These are phyloP conservation scores for Gymnosoma rotundatum DNA, from an alignment of 2,888 invertebrate genomes.

Conservation along the genomic window DNA sequence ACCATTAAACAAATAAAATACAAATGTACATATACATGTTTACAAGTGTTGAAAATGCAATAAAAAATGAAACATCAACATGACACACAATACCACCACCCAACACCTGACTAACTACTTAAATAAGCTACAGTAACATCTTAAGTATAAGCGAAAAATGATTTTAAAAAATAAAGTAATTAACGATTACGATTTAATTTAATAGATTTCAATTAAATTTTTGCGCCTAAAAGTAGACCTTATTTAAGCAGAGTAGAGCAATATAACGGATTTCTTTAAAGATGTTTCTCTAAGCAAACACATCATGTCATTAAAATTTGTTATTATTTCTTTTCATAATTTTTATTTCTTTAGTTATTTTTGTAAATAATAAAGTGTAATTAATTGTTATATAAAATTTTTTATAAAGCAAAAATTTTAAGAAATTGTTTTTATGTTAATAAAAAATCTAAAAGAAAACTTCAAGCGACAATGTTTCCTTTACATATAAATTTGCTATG, in stretches of 20 bases:
- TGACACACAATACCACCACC: constrained; percentile 3
- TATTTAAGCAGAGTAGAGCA: neutral
- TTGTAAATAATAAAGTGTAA: constrained; percentile 64
- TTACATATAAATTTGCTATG: no score
- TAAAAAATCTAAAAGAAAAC: no score
- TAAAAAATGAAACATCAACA: neutral
- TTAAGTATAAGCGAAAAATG: constrained; percentile 15
- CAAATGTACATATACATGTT: constrained; percentile 18
- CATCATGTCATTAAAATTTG: constrained; percentile 27
- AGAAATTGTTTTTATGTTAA: constrained; percentile 32
- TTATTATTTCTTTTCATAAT: constrained; percentile 18
- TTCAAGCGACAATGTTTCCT: no score
- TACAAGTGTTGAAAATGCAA: constrained; percentile 24
- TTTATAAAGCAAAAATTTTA: constrained; percentile 31
- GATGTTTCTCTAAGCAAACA: neutral
- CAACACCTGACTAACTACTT: constrained; percentile 27
- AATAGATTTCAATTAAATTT: neutral
- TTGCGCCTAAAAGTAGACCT: constrained; percentile 9
- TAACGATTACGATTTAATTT: neutral
- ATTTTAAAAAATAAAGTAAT: neutral
- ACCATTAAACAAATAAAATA: constrained; percentile 52
- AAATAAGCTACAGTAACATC: constrained; percentile 15
- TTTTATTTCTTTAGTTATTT: constrained; percentile 30
- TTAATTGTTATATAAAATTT: constrained; percentile 54
- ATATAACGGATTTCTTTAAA: neutral